These are phyloP conservation scores for Tretioscincus oriximinensis DNA, from an alignment of 2,113 vertebrate species.

Conservation along the genomic window DNA sequence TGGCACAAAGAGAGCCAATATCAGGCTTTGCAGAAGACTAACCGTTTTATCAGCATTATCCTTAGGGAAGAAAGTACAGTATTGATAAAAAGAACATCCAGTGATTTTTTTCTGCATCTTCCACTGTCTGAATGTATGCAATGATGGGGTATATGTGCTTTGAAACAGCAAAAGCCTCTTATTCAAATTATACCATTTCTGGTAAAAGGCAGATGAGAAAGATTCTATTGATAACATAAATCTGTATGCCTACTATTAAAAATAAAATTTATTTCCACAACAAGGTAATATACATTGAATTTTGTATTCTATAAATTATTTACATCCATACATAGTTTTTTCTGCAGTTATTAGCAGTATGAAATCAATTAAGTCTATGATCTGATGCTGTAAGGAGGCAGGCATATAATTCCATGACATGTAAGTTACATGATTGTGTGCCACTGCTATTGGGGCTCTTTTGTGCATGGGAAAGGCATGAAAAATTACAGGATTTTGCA, in stretches of 20 bases:
- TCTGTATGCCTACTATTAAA: background rate
- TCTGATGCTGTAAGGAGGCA: too few relatives aligned
- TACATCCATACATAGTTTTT: background rate
- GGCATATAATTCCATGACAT: too few relatives aligned
- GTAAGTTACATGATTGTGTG: too few relatives aligned
- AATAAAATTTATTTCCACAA: background rate
- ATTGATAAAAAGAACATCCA: background rate
- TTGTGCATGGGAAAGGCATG: too few relatives aligned
- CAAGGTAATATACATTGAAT: background rate
- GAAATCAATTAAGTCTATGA: too few relatives aligned
- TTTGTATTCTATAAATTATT: background rate
- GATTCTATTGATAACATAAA: background rate
- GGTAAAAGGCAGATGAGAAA: background rate
- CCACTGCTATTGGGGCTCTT: too few relatives aligned
- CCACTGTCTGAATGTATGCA: background rate
- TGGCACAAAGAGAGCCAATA: background rate
- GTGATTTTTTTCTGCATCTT: background rate
- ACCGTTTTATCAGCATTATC: background rate
- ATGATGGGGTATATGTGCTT: background rate
- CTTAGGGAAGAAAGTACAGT: background rate
- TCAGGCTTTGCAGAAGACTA: background rate
- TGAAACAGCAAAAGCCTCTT: background rate
- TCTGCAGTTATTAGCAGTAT: background rate
- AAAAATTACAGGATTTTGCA: too few relatives aligned
- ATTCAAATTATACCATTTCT: background rate